These are phyloP conservation scores for Drosophila nr. perissopoda DNA, from an alignment of 2,888 invertebrate genomes.

Conservation along the genomic window DNA sequence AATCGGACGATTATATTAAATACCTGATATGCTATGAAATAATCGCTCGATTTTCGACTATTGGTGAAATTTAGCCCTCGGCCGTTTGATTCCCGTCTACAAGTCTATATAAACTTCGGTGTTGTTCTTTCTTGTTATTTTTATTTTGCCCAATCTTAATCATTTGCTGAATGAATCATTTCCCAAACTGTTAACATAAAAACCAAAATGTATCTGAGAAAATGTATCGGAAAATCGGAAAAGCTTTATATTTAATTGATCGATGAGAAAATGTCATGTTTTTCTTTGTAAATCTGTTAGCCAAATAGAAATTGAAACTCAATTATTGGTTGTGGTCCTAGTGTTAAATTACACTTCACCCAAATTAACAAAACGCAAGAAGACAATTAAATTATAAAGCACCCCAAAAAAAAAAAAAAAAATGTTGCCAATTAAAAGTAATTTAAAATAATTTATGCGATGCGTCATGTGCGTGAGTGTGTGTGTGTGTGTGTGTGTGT, in stretches of 20 bases:
- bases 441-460: conserved; percentile 78
- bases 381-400: conserved; percentile 53
- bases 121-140: not conserved
- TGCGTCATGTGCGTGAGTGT: conserved; percentile 60
- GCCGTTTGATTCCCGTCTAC: too few species aligned
- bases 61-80: not conserved
- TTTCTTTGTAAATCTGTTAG: not conserved
- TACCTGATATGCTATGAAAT: not conserved
- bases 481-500: conserved; percentile 37
- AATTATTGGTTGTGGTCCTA: not conserved
- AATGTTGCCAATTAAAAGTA: conserved; percentile 77
- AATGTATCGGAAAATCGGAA: not conserved
- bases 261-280: not conserved
- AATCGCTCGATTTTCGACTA: not conserved
- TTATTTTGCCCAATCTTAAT: not conserved
- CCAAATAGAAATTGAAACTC: not conserved
- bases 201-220: not conserved
- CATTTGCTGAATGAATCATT: not conserved
- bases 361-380: conserved; percentile 2
- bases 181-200: not conserved
- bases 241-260: not conserved
- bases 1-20: not conserved
- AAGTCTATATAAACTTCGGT: too few species aligned
- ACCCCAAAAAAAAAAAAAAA: conserved; percentile 31
- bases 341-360: not conserved